These are phyloP conservation scores for Spheniscus mendiculus DNA, from an alignment of 2,113 vertebrate genomes.

Conservation along the genomic window DNA sequence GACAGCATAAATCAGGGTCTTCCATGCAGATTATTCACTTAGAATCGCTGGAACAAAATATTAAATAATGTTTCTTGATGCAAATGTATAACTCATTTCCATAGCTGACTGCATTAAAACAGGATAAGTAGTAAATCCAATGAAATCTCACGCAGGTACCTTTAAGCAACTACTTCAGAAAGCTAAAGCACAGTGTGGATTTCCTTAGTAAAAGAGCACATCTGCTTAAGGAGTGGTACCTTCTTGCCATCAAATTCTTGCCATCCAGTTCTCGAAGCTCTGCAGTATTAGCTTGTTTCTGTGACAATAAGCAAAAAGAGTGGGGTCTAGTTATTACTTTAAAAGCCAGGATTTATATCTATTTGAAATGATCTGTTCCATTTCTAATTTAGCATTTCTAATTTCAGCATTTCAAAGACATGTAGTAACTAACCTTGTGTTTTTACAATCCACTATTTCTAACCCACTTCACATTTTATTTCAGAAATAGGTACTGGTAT, in stretches of 20 bases:
- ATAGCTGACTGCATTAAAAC: neutral
- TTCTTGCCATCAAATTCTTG: neutral
- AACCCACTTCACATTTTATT: neutral
- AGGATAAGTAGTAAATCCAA: neutral
- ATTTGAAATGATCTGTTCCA: neutral
- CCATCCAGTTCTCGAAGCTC: neutral
- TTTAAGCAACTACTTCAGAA: neutral
- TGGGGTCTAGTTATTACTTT: neutral
- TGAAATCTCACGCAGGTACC: neutral
- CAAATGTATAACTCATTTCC: neutral
- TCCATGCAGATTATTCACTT: neutral
- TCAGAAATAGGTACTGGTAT: neutral
- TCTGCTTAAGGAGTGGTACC: neutral
- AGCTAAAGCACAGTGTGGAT: neutral
- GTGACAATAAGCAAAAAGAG: neutral
- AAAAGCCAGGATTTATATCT: neutral
- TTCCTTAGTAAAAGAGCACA: neutral
- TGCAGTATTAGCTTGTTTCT: neutral
- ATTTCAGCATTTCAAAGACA: neutral
- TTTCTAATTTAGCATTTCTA: neutral
- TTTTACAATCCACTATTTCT: neutral
- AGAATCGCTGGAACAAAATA: neutral
- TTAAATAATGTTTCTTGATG: neutral
- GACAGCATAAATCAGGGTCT: neutral
- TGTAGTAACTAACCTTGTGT: neutral